phyloP scores from a whole-genome alignment of 37 sponge, comb jelly and placozoan species.

The Spongilla lacustris region DNA sequence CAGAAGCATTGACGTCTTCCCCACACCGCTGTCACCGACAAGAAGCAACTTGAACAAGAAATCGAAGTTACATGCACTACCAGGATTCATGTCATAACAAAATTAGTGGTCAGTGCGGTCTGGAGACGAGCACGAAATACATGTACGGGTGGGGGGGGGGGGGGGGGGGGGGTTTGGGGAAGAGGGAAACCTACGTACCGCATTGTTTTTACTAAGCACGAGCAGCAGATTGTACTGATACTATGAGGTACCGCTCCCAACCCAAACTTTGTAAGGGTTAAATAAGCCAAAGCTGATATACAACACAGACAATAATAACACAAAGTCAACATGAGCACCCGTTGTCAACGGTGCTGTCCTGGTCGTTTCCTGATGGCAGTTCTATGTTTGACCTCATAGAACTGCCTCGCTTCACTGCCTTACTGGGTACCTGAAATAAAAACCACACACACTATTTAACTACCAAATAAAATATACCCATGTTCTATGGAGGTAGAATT shows the following conservation, averaged over 20 bases:
- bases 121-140: not conserved
- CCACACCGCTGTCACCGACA: slow-evolving; percentile 84
- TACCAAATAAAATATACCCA: too few relatives aligned
- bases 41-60: slow-evolving; percentile 75
- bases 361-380: not conserved
- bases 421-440: not conserved
- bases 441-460: too few relatives aligned
- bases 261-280: too few relatives aligned
- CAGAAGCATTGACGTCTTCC: slow-evolving; percentile 82
- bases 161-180: too few relatives aligned
- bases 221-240: too few relatives aligned
- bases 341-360: not conserved
- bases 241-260: too few relatives aligned
- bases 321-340: not conserved
- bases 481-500: too few relatives aligned
- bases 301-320: not conserved
- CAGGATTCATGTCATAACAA: not conserved
- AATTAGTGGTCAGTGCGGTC: not conserved
- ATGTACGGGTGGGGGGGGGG: not conserved
- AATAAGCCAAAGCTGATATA: too few relatives aligned
- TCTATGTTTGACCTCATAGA: not conserved
- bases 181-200: too few relatives aligned
- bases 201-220: too few relatives aligned
- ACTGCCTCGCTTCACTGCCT: not conserved
- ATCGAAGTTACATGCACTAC: not conserved